Evolutionary conservation across 2,797 vertebrate species (phyloP), one percentile per base, ranked within the genome.

Genomic region (Dryobates pubescens): DNA sequence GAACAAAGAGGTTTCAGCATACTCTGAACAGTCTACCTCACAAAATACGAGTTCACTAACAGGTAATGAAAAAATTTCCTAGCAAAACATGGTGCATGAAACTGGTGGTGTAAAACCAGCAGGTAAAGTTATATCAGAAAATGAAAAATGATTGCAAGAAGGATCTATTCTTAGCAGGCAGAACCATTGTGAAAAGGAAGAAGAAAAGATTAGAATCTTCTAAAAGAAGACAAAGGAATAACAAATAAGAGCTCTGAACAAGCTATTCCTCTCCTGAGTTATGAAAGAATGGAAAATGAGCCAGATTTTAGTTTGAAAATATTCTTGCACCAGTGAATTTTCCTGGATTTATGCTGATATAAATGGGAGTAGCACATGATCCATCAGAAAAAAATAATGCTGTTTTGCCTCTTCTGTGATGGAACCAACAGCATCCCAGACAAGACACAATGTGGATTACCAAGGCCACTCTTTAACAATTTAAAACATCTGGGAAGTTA

Each of bases 141-240:
- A 76, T 63, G 4, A 82, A 84, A 90, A 16, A 27, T 15, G 13
- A 59, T 38, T 14, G 8, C 17, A 49, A 63, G 17, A 67, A 61
- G 6, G 18, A 78, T 29, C 5, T 45, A 24, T 68, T 85, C n/a
- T 13, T 77, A 73, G 3, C 5, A 71, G 6, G 2, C 15, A 64
- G 7, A 67, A 67, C 2, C 13, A 43, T 1, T 15, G 8, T 4
- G 22, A 9, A 32, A 5, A 8, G 7, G 20, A 6, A 18, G 17
- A n/a, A 17, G 17, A 47, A 29, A 5, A 56, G 1, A 12, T 2
- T 9, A 47, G 8, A 68, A 23, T 47, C 5, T 73, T 92, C 17
- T 43, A 36, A 71, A 67, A 64, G 29, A 64, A 38, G 17, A 62
- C 23, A 79, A 56, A 81, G 5, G 29, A 58, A 26, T 67, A 65